Base-by-base conservation (phyloP, 2,797 vertebrate genomes). In the Sphenopsis melanotis region DNA sequence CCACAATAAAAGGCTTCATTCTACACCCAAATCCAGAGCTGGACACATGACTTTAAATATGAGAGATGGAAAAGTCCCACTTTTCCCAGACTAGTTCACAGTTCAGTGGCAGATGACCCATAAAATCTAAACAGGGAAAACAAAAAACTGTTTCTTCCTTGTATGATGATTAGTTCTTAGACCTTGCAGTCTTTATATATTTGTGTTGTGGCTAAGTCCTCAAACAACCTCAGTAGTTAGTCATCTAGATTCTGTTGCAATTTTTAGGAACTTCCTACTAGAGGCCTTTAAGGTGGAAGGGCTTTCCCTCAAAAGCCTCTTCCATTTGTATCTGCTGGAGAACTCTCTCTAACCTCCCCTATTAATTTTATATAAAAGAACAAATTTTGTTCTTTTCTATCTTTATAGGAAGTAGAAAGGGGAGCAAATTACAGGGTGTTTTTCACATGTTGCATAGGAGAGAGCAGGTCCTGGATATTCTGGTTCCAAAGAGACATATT, bases 181-280 rank as follows among this genome's bases (percentile, higher is more conserved):
- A 69, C 72, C 30, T 63, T 75, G 70, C 44, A 92, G 72, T 75
- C 69, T 85, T 87, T 26, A 47, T 34, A 19, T 81, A 59, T 93
- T 90, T 95, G 30, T 92, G 44, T 66, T 87, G 78, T 75, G 82
- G 69, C 86, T 81, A 91, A 65, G 79, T 92, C 79, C 84, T 94
- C 76, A 83, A n/a, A 59, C 66, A 83, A 89, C 91, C 89, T 87
- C 7, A 0, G n/a, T 49, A 79, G 66, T 72, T 88, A 91, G 69
- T 80, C 57, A 91, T 85, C 72, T 75, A 72, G 71, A 68, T 87
- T 85, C 57, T 83, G 78, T 36, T 78, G 60, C 49, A 88, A 37
- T 85, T 91, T 93, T 91, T 89, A 78, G 72, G 72, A 85, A 44
- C 79, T 94, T 94, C 61, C 55, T 39, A 42, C 69, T 65, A n/a